These are phyloP conservation scores for Psilanteris sp. DNA, from an alignment of 1,140 invertebrate species.

Conservation along the genomic window DNA sequence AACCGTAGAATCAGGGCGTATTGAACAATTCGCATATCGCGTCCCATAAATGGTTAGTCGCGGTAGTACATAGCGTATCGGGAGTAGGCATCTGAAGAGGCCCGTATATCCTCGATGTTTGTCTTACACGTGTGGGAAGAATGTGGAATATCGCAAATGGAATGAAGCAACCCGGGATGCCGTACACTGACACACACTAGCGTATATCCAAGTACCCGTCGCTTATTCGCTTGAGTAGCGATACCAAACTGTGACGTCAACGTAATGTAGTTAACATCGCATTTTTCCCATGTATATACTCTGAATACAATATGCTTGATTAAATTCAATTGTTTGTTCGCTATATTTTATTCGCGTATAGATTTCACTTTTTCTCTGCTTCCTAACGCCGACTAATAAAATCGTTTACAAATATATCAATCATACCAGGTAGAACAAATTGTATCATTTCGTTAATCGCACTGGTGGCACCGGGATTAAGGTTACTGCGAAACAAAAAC, in stretches of 20 bases:
- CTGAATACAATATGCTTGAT: conserved; percentile 46
- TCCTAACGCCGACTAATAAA: no score
- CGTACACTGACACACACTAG: conserved; percentile 27
- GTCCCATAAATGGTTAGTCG: conserved; percentile 74
- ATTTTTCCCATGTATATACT: conserved; percentile 50
- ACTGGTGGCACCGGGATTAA: no score
- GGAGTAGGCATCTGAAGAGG: conserved; percentile 72
- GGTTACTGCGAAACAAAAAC: no score
- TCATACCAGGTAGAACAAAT: no score
- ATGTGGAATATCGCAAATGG: conserved; percentile 78
- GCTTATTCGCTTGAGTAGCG: conserved; percentile 42
- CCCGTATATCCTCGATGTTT: conserved; percentile 67
- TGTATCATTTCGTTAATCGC: no score
- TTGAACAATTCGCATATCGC: conserved; percentile 72
- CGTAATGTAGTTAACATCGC: conserved; percentile 47
- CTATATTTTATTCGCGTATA: conserved; percentile 42
- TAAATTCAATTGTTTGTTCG: conserved; percentile 45
- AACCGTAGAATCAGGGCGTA: conserved; percentile 59
- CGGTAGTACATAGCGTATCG: conserved; percentile 70
- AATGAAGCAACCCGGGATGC: conserved; percentile 75
- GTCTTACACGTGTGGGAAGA: conserved; percentile 78
- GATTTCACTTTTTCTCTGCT: conserved; percentile 2
- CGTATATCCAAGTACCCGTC: conserved; percentile 19
- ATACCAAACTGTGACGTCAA: conserved; percentile 46
- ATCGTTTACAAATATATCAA: no score